Percentiles rank a stretch among this genome's conserved stretches.
phyloP scores from a whole-genome alignment of 2,797 vertebrate genomes.

The Chaunax sp. region DNA sequence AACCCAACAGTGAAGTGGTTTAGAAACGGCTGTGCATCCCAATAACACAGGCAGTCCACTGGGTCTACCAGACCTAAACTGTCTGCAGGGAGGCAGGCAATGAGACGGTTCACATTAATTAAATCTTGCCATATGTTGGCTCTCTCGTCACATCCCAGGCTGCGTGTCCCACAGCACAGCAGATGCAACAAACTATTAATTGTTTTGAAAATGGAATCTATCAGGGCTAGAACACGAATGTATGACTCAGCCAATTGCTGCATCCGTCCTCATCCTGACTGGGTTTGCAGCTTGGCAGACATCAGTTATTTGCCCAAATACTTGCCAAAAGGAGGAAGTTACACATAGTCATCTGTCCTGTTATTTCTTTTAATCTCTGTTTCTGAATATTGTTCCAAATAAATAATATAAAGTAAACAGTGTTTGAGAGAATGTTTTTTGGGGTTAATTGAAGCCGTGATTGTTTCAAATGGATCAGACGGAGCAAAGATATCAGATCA shows the following conservation, averaged over 20 bases:
- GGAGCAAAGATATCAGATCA: slow-evolving; percentile 18
- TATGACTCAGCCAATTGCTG: slow-evolving; percentile 22
- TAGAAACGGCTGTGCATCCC: slow-evolving; percentile 51
- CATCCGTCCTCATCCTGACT: slow-evolving; percentile 25
- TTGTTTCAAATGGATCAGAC: slow-evolving; percentile 17
- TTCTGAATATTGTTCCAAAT: slow-evolving; percentile 20
- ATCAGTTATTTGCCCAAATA: slow-evolving; percentile 13
- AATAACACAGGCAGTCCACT: slow-evolving; percentile 37
- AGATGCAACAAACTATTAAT: slow-evolving; percentile 73
- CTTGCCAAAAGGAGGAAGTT: slow-evolving; percentile 27
- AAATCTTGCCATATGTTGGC: slow-evolving; percentile 75
- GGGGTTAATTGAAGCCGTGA: neutral
- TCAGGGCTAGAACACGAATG: slow-evolving; percentile 48
- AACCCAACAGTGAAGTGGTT: slow-evolving; percentile 48
- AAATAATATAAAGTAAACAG: neutral
- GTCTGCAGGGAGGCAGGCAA: slow-evolving; percentile 47
- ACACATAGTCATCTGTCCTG: slow-evolving; percentile 29
- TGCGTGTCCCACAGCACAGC: slow-evolving; percentile 53
- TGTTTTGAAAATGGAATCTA: slow-evolving; percentile 68
- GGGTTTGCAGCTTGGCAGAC: slow-evolving; percentile 36
- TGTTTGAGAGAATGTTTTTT: slow-evolving; percentile 1
- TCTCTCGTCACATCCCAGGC: slow-evolving; percentile 38
- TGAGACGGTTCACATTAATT: slow-evolving; percentile 71
- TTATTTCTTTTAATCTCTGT: slow-evolving; percentile 36
- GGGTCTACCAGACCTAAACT: slow-evolving; percentile 53